A percentile compares a stretch with the other conserved stretches of the same genome.
Evolutionary conservation across 2,888 invertebrate species (phyloP).

Genomic region (Crioceris asparagi): DNA sequence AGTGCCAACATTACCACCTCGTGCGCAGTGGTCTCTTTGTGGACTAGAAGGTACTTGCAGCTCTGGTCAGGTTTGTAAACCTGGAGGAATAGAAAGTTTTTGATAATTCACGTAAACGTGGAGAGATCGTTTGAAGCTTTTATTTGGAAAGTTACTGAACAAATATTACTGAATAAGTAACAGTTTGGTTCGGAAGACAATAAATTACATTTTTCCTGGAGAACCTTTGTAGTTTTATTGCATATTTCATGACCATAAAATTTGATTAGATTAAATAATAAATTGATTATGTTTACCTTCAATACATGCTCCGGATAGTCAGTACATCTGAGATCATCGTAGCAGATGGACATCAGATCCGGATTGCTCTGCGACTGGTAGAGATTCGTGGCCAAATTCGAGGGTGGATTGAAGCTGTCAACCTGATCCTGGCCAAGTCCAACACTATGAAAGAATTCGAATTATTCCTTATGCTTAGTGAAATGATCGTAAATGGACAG

Average conservation of each 20-base stretch:
- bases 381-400: conserved; percentile 50
- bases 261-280: no score
- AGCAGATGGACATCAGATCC: conserved; percentile 71
- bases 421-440: conserved; percentile 51
- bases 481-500: no score
- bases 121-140: no score
- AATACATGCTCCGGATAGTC: conserved; percentile 95
- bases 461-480: no score
- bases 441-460: conserved; percentile 27
- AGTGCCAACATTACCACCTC: conserved; percentile 95
- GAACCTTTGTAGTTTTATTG: no score
- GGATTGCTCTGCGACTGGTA: conserved; percentile 86
- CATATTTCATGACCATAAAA: no score
- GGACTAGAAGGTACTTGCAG: conserved; percentile 92
- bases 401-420: conserved; percentile 46
- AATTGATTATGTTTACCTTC: conserved; percentile 48
- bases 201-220: no score
- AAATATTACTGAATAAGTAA: no score
- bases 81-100: no score
- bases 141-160: no score
- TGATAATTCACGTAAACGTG: no score
- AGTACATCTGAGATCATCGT: conserved; percentile 66
- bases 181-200: no score
- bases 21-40: conserved; percentile 83
- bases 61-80: conserved; percentile 94